Conservation (phyloP, 1,140 invertebrate species). For the Apis dorsata region DNA sequence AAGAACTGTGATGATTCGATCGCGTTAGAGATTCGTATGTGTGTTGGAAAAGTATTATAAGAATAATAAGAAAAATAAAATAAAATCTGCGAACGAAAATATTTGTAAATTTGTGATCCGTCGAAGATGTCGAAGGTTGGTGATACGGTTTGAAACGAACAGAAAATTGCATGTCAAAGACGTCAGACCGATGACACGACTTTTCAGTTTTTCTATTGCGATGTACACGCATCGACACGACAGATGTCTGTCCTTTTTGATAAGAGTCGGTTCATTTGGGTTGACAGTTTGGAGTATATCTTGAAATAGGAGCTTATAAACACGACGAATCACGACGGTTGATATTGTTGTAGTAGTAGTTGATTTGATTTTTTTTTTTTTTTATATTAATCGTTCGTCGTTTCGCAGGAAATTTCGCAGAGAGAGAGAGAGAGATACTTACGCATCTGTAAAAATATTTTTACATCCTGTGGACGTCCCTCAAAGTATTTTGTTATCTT, state of each 20-base stretch:
- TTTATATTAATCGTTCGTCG: background rate
- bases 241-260: slow-evolving; percentile 1
- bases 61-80: no score
- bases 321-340: background rate
- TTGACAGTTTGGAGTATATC: background rate
- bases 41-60: no score
- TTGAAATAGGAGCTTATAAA: background rate
- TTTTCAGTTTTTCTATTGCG: background rate
- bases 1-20: no score
- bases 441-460: background rate
- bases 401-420: background rate
- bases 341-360: background rate
- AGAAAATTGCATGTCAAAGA: slow-evolving; percentile 7
- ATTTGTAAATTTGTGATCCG: background rate
- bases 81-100: no score
- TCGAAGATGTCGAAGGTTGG: background rate
- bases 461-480: no score
- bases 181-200: background rate
- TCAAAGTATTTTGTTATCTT: background rate
- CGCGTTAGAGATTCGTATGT: no score
- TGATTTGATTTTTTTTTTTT: background rate
- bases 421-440: background rate
- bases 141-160: background rate
- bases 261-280: slow-evolving; percentile 6
- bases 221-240: background rate